Evolutionary conservation across 2,888 invertebrate genomes (phyloP), one percentile per base, ranked within the genome.

Genomic region (Dione juno): DNA sequence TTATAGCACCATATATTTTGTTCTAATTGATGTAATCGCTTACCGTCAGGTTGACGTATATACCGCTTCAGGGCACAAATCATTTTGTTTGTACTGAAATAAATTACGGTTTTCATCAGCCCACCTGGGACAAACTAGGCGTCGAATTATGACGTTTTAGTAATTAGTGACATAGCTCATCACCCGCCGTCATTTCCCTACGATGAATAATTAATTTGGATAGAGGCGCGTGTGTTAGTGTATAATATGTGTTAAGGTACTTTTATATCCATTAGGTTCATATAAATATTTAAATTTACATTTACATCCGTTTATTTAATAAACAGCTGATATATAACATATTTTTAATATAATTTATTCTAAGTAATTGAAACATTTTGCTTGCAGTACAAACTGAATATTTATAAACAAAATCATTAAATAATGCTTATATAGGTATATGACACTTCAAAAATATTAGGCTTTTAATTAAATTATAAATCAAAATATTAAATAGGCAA

Each of bases 131-230:
- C 84, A 73, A 79, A 81, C 79, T 81, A 78, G 81, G 77, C 81
- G 76, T 81, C 81, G 76, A 84, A 82, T 84, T 80, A 84, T 88
- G 85, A 85, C 83, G 77, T 84, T 85, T 81, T 86, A 74, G 72
- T 77, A 86, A 90, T 89, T 88, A 88, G 90, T 89, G 81, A 82
- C 78, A 75, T 73, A 78, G 78, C 82, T 77, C 81, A 78, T 81
- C 80, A 77, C 76, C 76, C 77, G 77, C 78, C 80, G 78, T 80
- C 80, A 80, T 70, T 75, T 74, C 75, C 63, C 73, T 78, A 79
- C 87, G 87, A 88, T 85, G 86, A 87, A 76, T 76, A 72, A 73
- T 76, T 76, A 69, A 75, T 73, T 65, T 45, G 74, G 53, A 82
- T 82, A 75, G 71, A 74, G 78, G 80, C 83, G 83, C 80, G 79